Conservation (phyloP, 2,797 vertebrate species). For the Linurgus olivaceus region DNA sequence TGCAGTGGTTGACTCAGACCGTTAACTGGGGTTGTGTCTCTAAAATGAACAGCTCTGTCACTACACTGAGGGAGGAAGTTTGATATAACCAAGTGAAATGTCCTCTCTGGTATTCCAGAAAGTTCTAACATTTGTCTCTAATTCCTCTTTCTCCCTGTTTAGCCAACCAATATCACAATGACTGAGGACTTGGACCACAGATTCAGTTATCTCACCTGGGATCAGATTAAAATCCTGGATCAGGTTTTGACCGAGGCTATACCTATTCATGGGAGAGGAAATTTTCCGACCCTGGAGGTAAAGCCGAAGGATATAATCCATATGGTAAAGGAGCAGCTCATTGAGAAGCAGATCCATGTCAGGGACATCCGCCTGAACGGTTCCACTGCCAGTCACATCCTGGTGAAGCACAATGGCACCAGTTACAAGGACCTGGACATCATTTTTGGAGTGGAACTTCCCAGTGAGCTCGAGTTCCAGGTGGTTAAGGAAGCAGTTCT, state of each 20-base stretch:
- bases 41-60: background rate
- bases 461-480: slow-evolving; percentile 90
- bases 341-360: slow-evolving; percentile 84
- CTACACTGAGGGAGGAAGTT: background rate
- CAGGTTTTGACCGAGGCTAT: slow-evolving; percentile 90
- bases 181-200: slow-evolving; percentile 84
- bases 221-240: slow-evolving; percentile 91
- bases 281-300: slow-evolving; percentile 95
- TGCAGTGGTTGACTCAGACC: slow-evolving; percentile 38
- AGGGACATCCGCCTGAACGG: slow-evolving; percentile 92
- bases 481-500: slow-evolving; percentile 92
- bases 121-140: background rate
- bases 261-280: slow-evolving; percentile 93
- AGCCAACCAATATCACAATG: slow-evolving; percentile 76
- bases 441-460: slow-evolving; percentile 92
- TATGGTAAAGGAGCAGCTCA: slow-evolving; percentile 85
- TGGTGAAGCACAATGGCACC: slow-evolving; percentile 88
- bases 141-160: slow-evolving; percentile 52
- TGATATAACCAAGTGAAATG: background rate
- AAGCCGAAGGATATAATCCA: slow-evolving; percentile 92
- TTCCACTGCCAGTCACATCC: slow-evolving; percentile 94
- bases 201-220: slow-evolving; percentile 89
- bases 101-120: background rate
- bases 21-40: background rate
- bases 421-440: slow-evolving; percentile 96